phyloP scores from a whole-genome alignment of 2,797 vertebrate species.

The Apodemus agrarius region DNA sequence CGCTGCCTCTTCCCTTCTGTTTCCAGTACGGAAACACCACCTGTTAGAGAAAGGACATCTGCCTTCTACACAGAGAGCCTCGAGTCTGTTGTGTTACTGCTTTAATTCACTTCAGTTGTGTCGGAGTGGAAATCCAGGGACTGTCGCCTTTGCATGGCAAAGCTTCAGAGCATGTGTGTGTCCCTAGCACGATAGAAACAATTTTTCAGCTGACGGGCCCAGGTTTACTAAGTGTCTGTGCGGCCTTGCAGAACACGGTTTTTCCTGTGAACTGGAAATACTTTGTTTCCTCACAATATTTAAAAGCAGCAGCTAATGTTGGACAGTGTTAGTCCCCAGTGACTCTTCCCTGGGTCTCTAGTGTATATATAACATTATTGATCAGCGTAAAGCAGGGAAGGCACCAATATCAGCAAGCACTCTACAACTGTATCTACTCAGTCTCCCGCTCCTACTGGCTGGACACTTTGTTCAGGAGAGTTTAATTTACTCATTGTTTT shows the following conservation, averaged over 20 bases:
- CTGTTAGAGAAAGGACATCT: neutral
- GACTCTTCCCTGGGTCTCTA: slow-evolving; percentile 15
- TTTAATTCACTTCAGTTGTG: slow-evolving; percentile 19
- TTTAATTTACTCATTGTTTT: neutral
- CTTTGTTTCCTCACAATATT: slow-evolving; percentile 2
- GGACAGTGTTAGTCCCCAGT: neutral
- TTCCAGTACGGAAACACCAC: neutral
- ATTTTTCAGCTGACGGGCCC: neutral
- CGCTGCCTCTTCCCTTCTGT: neutral
- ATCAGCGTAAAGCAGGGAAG: neutral
- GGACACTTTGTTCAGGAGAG: neutral
- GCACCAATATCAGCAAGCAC: neutral
- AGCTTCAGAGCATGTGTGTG: neutral
- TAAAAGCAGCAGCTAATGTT: slow-evolving; percentile 11
- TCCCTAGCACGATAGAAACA: neutral
- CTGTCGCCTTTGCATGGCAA: neutral
- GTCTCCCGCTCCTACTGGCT: neutral
- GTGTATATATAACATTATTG: neutral
- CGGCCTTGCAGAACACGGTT: neutral
- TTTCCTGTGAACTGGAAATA: slow-evolving; percentile 36
- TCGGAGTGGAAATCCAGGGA: slow-evolving; percentile 34
- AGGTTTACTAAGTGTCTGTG: slow-evolving; percentile 16
- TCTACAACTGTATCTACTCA: neutral
- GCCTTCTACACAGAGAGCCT: slow-evolving; percentile 59
- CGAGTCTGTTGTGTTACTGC: neutral